phyloP scores from a whole-genome alignment of 2,888 invertebrate genomes.

The Mactromeris polynyma region DNA sequence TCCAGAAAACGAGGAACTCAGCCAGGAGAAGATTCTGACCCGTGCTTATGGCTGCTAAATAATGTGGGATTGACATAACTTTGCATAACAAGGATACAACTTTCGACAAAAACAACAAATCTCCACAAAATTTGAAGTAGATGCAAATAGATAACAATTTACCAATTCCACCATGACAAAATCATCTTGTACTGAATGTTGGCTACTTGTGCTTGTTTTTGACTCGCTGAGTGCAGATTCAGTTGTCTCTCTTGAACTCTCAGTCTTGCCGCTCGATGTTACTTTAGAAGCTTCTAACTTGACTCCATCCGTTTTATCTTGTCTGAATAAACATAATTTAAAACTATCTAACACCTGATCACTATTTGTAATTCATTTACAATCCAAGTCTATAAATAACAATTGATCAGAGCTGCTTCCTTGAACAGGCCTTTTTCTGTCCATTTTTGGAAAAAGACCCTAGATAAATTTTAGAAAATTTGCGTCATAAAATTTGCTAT shows the following conservation, averaged over 20 bases:
- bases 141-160: slow-evolving; percentile 84
- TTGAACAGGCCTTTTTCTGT: not conserved
- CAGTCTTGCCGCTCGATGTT: slow-evolving; percentile 57
- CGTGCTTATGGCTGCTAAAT: too few species aligned
- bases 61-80: too few species aligned
- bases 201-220: slow-evolving; percentile 77
- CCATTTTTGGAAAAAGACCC: not conserved
- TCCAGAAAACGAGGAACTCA: too few species aligned
- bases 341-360: not conserved
- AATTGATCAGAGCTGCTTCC: too few species aligned
- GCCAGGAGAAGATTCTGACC: too few species aligned
- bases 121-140: too few species aligned
- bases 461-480: too few species aligned
- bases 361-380: not conserved
- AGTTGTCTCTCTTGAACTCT: slow-evolving; percentile 62
- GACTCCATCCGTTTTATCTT: slow-evolving; percentile 27
- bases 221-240: slow-evolving; percentile 69
- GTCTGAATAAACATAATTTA: not conserved
- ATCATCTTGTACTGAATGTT: slow-evolving; percentile 89
- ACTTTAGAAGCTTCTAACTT: slow-evolving; percentile 53
- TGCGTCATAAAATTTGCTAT: too few species aligned
- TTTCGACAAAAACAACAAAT: too few species aligned
- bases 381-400: not conserved
- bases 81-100: too few species aligned
- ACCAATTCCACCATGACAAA: slow-evolving; percentile 92